Evolutionary conservation across 2,888 invertebrate species (phyloP).

Genomic region (Drosophila neoperkinsi): DNA sequence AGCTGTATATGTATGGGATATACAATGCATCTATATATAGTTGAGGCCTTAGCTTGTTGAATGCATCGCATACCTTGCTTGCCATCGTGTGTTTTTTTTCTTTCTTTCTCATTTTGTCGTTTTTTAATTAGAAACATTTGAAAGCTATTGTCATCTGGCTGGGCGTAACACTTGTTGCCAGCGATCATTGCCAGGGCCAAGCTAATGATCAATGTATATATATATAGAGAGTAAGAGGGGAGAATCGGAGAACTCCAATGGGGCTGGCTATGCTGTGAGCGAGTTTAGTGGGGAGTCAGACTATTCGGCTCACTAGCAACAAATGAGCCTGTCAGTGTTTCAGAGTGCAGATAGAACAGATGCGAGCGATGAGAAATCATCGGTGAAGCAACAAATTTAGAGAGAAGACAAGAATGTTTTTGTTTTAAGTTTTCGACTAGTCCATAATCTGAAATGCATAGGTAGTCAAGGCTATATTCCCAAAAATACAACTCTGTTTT

Average conservation of each 20-base stretch:
- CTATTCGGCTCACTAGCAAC: slow-evolving; percentile 66
- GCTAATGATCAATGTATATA: slow-evolving; percentile 55
- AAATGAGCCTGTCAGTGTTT: slow-evolving; percentile 71
- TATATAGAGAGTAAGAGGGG: slow-evolving; percentile 8
- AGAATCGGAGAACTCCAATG: slow-evolving; percentile 18
- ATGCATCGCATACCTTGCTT: slow-evolving; percentile 8
- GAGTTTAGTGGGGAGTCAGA: slow-evolving; percentile 19
- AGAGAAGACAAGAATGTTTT: not conserved
- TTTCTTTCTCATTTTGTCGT: slow-evolving; percentile 30
- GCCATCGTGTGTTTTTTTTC: slow-evolving; percentile 7
- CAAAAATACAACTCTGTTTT: not conserved
- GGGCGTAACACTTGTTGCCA: slow-evolving; percentile 71
- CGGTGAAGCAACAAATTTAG: not conserved
- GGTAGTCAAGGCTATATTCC: not conserved
- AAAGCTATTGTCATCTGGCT: slow-evolving; percentile 73
- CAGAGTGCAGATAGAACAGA: slow-evolving; percentile 22
- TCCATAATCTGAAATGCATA: not conserved
- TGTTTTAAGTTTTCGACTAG: not conserved
- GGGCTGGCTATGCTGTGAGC: slow-evolving; percentile 16
- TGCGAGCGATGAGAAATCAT: slow-evolving; percentile 4
- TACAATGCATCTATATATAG: slow-evolving; percentile 60
- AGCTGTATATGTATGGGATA: slow-evolving; percentile 39
- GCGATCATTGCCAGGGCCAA: slow-evolving; percentile 69
- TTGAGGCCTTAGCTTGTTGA: slow-evolving; percentile 7
- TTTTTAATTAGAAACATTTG: slow-evolving; percentile 80